phyloP scores from a whole-genome alignment of 2,113 vertebrate genomes.

The Equus przewalskii region DNA sequence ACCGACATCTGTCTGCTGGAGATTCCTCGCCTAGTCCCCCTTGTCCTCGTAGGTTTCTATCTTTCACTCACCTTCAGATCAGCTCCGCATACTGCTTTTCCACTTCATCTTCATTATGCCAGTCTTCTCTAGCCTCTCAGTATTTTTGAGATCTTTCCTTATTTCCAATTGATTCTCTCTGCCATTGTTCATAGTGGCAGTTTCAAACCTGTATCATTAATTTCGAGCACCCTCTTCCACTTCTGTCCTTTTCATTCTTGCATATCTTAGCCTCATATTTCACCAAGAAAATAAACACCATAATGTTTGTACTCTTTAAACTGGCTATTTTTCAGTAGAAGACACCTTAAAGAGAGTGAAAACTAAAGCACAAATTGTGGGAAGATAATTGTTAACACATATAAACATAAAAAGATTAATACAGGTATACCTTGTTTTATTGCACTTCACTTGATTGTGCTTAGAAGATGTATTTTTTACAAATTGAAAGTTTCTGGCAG shows the following conservation, averaged over 20 bases:
- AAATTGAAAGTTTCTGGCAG: too few relatives aligned
- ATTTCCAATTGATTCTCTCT: neutral
- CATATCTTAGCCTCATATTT: neutral
- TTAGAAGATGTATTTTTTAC: too few relatives aligned
- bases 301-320: neutral
- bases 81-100: neutral
- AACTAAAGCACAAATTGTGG: neutral
- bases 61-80: neutral
- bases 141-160: neutral
- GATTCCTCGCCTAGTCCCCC: neutral
- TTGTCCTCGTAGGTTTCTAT: neutral
- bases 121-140: neutral
- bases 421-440: too few relatives aligned
- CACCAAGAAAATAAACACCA: neutral
- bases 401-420: neutral
- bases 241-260: neutral
- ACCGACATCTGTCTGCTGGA: too few relatives aligned
- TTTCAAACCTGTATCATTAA: neutral
- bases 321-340: neutral
- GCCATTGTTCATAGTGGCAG: neutral
- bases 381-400: neutral
- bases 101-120: too few relatives aligned
- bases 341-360: neutral
- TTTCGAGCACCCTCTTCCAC: neutral
- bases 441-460: too few relatives aligned